These are phyloP conservation scores for Panonychus citri DNA, from an alignment of 1,140 invertebrate genomes.

Conservation along the genomic window DNA sequence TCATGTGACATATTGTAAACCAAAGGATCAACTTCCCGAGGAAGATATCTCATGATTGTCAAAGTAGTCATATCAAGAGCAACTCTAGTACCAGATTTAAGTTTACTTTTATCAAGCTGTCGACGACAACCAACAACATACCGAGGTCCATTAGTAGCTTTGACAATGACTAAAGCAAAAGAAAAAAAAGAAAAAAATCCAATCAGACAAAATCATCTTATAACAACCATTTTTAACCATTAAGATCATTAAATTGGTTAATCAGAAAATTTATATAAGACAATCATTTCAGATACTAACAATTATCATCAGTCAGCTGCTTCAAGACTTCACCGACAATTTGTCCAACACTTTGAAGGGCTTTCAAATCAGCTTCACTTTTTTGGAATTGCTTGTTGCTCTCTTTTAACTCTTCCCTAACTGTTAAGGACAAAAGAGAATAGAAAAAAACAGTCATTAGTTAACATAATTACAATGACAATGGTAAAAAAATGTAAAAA, in stretches of 20 bases:
- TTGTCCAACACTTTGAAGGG: slow-evolving; percentile 93
- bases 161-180: slow-evolving; percentile 72
- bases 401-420: slow-evolving; percentile 86
- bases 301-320: slow-evolving; percentile 96
- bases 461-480: not conserved
- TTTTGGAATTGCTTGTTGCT: slow-evolving; percentile 97
- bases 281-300: slow-evolving; percentile 31
- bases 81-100: slow-evolving; percentile 89
- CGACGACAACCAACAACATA: slow-evolving; percentile 96
- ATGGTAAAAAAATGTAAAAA: not conserved
- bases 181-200: no score
- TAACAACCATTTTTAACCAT: no score
- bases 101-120: slow-evolving; percentile 81
- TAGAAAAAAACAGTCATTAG: not conserved
- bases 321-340: slow-evolving; percentile 98
- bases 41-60: slow-evolving; percentile 93
- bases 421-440: slow-evolving; percentile 28
- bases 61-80: slow-evolving; percentile 99
- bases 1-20: slow-evolving; percentile 99
- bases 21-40: slow-evolving; percentile 90
- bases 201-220: no score
- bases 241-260: no score
- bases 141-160: slow-evolving; percentile 95
- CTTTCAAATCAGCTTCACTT: slow-evolving; percentile 97
- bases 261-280: no score